A percentile compares a stretch with the other conserved stretches of the same genome.
phyloP scores from a whole-genome alignment of 2,888 invertebrate genomes.

The Nymphalis urticae region DNA sequence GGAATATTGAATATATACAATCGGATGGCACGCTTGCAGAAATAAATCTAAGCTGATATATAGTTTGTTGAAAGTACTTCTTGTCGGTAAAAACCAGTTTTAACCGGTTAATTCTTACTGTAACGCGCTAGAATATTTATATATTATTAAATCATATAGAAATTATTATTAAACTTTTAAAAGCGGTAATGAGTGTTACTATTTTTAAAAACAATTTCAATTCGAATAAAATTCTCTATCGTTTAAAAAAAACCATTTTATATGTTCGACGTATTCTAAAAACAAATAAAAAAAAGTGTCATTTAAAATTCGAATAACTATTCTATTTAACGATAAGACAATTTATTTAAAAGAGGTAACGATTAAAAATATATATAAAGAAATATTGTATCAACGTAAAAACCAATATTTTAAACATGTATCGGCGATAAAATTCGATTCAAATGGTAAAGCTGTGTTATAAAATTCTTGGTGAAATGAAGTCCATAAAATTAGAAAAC shows the following conservation, averaged over 20 bases:
- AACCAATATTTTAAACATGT: slow-evolving; percentile 19
- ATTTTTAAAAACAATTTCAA: too few species aligned
- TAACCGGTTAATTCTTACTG: too few species aligned
- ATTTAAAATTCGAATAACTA: slow-evolving; percentile 7
- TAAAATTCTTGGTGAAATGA: slow-evolving; percentile 26
- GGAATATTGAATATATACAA: too few species aligned
- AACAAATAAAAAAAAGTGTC: neutral
- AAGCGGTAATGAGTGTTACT: too few species aligned
- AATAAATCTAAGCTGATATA: too few species aligned
- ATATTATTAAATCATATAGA: too few species aligned
- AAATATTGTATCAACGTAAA: slow-evolving; percentile 13
- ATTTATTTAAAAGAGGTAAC: neutral
- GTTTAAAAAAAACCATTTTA: neutral
- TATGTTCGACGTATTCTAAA: neutral
- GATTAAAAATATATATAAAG: slow-evolving; percentile 8
- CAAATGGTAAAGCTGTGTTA: slow-evolving; percentile 27
- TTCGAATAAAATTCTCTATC: too few species aligned
- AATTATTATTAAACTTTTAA: too few species aligned
- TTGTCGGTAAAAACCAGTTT: too few species aligned
- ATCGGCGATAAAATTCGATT: slow-evolving; percentile 16
- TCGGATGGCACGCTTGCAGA: too few species aligned
- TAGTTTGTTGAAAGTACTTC: too few species aligned
- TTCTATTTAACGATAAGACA: slow-evolving; percentile 1
- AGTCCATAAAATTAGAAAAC: slow-evolving; percentile 23
- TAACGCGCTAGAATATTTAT: too few species aligned